Conservation (phyloP, 2,888 invertebrate genomes). For the Pandemis corylana region DNA sequence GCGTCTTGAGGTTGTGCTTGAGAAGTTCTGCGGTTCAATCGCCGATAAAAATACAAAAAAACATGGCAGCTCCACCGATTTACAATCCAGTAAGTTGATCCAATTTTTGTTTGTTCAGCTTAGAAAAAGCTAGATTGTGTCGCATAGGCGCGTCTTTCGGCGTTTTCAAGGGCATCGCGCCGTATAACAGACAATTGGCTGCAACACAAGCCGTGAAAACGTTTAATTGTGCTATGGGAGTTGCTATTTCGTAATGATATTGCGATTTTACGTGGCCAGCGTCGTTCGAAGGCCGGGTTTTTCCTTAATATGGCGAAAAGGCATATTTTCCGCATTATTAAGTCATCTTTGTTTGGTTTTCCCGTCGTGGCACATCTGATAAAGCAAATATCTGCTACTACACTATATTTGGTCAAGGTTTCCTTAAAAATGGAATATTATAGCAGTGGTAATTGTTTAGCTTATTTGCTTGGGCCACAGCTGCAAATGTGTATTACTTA, state of each 20-base stretch:
- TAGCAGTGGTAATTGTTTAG: neutral
- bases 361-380: constrained; percentile 7
- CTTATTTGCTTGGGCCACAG: neutral
- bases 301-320: constrained; percentile 7
- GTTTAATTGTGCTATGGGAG: constrained; percentile 45
- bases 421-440: neutral
- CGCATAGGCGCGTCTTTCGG: constrained; percentile 48
- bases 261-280: constrained; percentile 43
- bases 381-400: constrained; percentile 16
- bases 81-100: constrained; percentile 73
- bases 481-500: neutral
- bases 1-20: constrained; percentile 47
- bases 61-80: constrained; percentile 71
- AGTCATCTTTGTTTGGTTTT: constrained; percentile 29
- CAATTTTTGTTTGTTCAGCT: constrained; percentile 42
- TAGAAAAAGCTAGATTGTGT: constrained; percentile 37
- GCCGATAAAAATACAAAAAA: constrained; percentile 46
- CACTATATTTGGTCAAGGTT: constrained; percentile 11
- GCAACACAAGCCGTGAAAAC: constrained; percentile 58
- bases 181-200: constrained; percentile 55
- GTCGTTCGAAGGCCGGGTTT: constrained; percentile 39
- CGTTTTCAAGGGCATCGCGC: constrained; percentile 67
- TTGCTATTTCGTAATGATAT: constrained; percentile 44
- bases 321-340: constrained; percentile 1
- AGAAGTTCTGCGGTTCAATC: constrained; percentile 41